These are phyloP conservation scores for Apotomis betuletana DNA, from an alignment of 2,888 invertebrate species.

Conservation along the genomic window DNA sequence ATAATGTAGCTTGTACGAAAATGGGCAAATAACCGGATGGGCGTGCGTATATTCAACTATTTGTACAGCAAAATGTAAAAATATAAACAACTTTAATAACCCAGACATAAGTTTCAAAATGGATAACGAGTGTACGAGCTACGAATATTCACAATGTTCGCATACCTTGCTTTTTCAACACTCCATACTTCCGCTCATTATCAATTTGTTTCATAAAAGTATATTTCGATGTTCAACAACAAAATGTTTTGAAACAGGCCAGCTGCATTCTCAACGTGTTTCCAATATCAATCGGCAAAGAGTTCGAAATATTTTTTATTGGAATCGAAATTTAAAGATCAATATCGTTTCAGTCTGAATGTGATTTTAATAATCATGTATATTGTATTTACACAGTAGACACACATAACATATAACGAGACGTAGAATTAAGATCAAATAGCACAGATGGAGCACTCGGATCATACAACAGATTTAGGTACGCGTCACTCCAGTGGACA, in stretches of 20 bases:
- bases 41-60: conserved; percentile 6
- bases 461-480: too few species aligned
- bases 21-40: conserved; percentile 10
- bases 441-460: too few species aligned
- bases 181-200: conserved; percentile 27
- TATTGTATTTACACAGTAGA: too few species aligned
- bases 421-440: too few species aligned
- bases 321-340: too few species aligned
- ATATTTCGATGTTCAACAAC: conserved; percentile 4
- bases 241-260: conserved; percentile 10
- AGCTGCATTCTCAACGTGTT: neutral
- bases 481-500: too few species aligned
- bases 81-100: neutral
- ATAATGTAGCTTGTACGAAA: conserved; percentile 13
- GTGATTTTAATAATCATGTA: too few species aligned
- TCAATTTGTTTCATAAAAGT: conserved; percentile 23
- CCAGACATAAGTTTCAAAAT: conserved; percentile 1
- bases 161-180: conserved; percentile 28
- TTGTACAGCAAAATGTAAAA: conserved; percentile 9
- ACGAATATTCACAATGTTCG: conserved; percentile 37
- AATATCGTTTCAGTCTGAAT: too few species aligned
- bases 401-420: too few species aligned
- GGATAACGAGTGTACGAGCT: conserved; percentile 3
- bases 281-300: neutral
- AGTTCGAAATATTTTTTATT: too few species aligned